Base-by-base conservation (phyloP, 2,888 invertebrate species). In the Periphyllus acericola region DNA sequence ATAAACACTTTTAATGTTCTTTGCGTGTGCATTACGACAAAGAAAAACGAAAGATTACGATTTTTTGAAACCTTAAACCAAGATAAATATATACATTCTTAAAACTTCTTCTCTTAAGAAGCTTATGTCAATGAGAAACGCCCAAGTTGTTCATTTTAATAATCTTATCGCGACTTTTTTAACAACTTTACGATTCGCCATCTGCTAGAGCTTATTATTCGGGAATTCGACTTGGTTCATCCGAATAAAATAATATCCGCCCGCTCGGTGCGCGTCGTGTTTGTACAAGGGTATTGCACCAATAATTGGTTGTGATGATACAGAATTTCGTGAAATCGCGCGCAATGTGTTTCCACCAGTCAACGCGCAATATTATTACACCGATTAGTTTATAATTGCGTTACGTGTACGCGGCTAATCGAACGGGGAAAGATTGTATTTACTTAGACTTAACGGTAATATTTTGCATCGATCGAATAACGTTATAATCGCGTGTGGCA, bases 121-220 rank as follows among this genome's bases (percentile, higher is more conserved):
- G 86, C 79, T 86, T 86, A 86, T 86, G 71, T 72, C 79, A 86
- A 86, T 79, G 55, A 80, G 55, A 80, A 80, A 36, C 46, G 6
- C 29, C 36, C 14, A 68, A 86, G 71, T 60, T 86, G 72, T 86
- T 80, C 52, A 29, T 76, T 85, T 78, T 72, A 66, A 79, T 86
- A 86, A 86, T 86, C 86, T 34, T 80, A 60, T 80, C 55, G 46
- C 11, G 55, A 72, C 14, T 19, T 34, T 34, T 86, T 55, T 34
- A 75, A 80, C n/a, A 78, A 34, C 34, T 76, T 84, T 84, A 34
- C 19, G 84, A 68, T 85, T n/a, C 21, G n/a, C 21, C 40, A 83
- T 75, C 60, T 75, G 83, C 46, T 84, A 40, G 17, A 66, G 60
- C 5, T 66, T 83, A 72, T 75, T 32, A 66, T 19, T 75, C 0